Conservation (phyloP, 2,888 invertebrate species). For the Tortricodes alternella region DNA sequence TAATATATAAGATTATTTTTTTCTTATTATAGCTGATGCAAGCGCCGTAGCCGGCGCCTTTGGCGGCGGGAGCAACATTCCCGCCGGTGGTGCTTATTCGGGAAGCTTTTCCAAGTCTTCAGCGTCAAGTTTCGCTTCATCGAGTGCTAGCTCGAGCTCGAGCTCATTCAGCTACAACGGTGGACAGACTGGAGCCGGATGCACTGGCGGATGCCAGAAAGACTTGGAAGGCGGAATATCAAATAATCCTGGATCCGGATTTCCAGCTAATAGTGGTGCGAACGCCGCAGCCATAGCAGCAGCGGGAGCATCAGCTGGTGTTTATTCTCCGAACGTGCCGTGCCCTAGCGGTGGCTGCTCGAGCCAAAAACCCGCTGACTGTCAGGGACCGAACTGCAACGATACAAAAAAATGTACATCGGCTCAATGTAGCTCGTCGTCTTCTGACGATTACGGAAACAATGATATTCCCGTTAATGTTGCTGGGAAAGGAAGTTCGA, state of each 20-base stretch:
- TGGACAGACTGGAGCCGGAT: conserved; percentile 41
- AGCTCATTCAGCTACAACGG: conserved; percentile 66
- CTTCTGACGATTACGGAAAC: conserved; percentile 25
- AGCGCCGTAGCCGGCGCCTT: conserved; percentile 57
- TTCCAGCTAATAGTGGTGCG: conserved; percentile 33
- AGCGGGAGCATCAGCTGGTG: conserved; percentile 37
- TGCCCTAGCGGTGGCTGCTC: conserved; percentile 40
- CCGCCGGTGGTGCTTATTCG: conserved; percentile 59
- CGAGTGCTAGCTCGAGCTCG: conserved; percentile 70
- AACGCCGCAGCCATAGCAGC: conserved; percentile 39
- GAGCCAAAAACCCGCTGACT: conserved; percentile 38
- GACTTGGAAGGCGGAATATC: conserved; percentile 8
- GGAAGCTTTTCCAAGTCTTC: conserved; percentile 74
- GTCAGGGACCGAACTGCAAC: conserved; percentile 50
- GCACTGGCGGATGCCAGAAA: conserved; percentile 38
- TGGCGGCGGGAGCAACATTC: conserved; percentile 46
- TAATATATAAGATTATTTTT: conserved; percentile 14
- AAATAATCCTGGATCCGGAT: conserved; percentile 22
- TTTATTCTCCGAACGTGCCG: conserved; percentile 29
- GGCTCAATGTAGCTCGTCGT: conserved; percentile 25
- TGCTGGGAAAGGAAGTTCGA: conserved; percentile 29
- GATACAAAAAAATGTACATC: conserved; percentile 45
- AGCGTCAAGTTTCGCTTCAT: conserved; percentile 67
- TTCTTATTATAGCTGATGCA: conserved; percentile 54
- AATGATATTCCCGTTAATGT: conserved; percentile 40